A percentile compares a stretch with the other conserved stretches of the same genome.
phyloP scores from a whole-genome alignment of 2,113 vertebrate genomes.

The Hydropotes inermis region DNA sequence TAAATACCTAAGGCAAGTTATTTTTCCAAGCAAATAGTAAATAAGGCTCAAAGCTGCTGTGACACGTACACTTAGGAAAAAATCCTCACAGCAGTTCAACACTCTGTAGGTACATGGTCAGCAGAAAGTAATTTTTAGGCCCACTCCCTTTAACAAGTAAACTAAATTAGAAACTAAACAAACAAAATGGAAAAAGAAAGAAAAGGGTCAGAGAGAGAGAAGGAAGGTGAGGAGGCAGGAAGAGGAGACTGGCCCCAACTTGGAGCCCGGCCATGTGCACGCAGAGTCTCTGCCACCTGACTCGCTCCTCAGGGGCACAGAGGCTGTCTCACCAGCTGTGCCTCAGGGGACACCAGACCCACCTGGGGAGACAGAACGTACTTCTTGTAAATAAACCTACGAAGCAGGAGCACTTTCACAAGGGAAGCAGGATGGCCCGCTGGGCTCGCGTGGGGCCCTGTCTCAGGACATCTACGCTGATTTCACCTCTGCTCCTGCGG shows the following conservation, averaged over 20 bases:
- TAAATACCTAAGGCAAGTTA: not conserved
- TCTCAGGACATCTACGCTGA: not conserved
- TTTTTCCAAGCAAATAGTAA: not conserved
- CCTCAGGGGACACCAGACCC: slow-evolving; percentile 24
- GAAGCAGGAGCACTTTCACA: slow-evolving; percentile 21
- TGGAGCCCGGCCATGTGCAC: not conserved
- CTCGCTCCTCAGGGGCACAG: not conserved
- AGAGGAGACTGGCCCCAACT: not conserved
- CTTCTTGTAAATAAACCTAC: not conserved
- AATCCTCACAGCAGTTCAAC: not conserved
- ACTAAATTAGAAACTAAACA: not conserved
- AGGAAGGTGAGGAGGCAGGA: not conserved
- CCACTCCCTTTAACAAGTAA: not conserved
- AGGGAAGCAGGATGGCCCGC: not conserved
- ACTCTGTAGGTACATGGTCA: accelerated
- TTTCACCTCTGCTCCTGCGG: not conserved
- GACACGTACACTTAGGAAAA: not conserved
- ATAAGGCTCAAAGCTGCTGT: not conserved
- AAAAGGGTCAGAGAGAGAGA: too few species aligned
- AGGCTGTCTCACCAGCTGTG: slow-evolving; percentile 1
- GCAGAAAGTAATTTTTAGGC: not conserved
- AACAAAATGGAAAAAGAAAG: not conserved
- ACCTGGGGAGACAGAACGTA: slow-evolving; percentile 12
- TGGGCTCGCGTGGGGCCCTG: not conserved
- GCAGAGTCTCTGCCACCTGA: not conserved